A percentile compares a stretch with the other conserved stretches of the same genome.
Conservation (phyloP, 1,140 invertebrate species). For the Drosophila paulistorum region DNA sequence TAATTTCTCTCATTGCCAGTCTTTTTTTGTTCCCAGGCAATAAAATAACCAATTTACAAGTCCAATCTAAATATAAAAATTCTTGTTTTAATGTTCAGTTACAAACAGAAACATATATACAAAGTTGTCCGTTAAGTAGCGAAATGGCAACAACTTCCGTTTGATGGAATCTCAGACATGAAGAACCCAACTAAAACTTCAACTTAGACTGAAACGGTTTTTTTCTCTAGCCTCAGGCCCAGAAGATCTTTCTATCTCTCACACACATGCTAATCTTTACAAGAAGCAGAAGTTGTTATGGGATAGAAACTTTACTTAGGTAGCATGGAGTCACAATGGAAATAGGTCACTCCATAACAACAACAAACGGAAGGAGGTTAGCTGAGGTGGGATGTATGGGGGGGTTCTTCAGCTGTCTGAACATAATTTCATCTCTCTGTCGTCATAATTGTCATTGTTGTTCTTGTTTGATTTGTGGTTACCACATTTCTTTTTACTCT, state of each 20-base stretch:
- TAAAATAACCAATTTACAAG: background rate
- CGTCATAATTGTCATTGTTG: constrained; percentile 18
- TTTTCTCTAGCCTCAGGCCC: background rate
- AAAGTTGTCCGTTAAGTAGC: constrained; percentile 7
- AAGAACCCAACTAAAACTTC: background rate
- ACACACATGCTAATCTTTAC: constrained; percentile 25
- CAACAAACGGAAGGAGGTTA: constrained; percentile 7
- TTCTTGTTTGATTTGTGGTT: constrained; percentile 53
- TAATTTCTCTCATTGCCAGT: background rate
- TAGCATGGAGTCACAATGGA: constrained; percentile 21
- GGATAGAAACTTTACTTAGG: constrained; percentile 12
- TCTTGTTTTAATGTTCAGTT: background rate
- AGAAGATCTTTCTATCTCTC: background rate
- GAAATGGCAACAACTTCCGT: constrained; percentile 27
- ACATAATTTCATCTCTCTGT: constrained; percentile 2
- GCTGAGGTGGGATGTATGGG: background rate
- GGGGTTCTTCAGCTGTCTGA: background rate
- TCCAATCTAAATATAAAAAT: background rate
- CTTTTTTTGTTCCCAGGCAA: background rate
- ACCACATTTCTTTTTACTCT: constrained; percentile 37
- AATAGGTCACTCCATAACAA: constrained; percentile 36
- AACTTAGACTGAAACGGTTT: constrained; percentile 11
- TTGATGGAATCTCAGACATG: constrained; percentile 3
- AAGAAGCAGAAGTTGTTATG: background rate
- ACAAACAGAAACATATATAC: background rate